phyloP scores from a whole-genome alignment of 2,113 vertebrate genomes.

The Genyomyrus donnyi region DNA sequence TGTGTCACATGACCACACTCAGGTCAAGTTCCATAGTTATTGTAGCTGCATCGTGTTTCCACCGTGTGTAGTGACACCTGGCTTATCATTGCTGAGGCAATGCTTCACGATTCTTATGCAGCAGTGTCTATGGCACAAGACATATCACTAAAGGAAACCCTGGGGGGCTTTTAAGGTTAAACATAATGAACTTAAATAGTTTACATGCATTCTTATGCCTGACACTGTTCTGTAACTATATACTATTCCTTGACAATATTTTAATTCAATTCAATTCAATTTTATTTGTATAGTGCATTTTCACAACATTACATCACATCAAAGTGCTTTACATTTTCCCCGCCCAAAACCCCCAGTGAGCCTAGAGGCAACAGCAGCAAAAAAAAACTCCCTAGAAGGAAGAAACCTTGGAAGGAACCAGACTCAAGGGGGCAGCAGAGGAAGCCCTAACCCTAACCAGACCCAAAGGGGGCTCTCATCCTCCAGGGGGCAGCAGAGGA shows the following conservation, averaged over 20 bases:
- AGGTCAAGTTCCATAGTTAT: not conserved
- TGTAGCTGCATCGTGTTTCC: not conserved
- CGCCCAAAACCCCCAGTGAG: not conserved
- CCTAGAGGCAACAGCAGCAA: not conserved
- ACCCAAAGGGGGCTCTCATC: not conserved
- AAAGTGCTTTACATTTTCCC: not conserved
- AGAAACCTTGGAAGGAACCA: not conserved
- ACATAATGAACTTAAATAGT: not conserved
- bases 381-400: not conserved
- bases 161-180: not conserved
- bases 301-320: not conserved
- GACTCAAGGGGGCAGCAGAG: not conserved
- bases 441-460: not conserved
- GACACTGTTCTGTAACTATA: not conserved
- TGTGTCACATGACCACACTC: not conserved
- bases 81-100: too few relatives aligned
- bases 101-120: not conserved
- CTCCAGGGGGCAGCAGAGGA: not conserved
- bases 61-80: not conserved
- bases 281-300: not conserved
- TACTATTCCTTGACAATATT: not conserved
- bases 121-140: not conserved
- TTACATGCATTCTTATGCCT: not conserved
- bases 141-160: not conserved
- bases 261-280: not conserved